Conservation (phyloP, 2,113 vertebrate genomes). For the Perca flavescens region DNA sequence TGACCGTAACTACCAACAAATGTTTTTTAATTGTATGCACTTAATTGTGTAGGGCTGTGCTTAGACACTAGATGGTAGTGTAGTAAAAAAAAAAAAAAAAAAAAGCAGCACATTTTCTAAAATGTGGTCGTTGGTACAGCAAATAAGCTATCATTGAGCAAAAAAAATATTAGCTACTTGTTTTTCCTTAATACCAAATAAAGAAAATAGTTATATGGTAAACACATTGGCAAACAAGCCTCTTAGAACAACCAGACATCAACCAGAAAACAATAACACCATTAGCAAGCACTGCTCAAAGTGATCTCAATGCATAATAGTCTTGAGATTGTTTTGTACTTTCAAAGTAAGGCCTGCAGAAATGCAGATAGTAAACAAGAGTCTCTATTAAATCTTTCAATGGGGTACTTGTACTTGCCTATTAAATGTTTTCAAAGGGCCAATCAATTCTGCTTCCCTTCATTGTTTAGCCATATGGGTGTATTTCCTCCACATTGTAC, state of each 20-base stretch:
- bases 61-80: not conserved
- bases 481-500: slow-evolving; percentile 75
- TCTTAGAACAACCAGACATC: slow-evolving; percentile 19
- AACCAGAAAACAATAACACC: slow-evolving; percentile 55
- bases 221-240: not conserved
- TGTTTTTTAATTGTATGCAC: not conserved
- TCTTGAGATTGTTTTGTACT: slow-evolving; percentile 48
- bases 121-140: not conserved
- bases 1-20: not conserved
- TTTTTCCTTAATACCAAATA: slow-evolving; percentile 5
- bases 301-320: slow-evolving; percentile 61
- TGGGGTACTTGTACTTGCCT: slow-evolving; percentile 28
- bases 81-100: slow-evolving; percentile 1
- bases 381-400: slow-evolving; percentile 41
- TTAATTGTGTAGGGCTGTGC: not conserved
- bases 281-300: slow-evolving; percentile 28
- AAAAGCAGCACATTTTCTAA: not conserved
- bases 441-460: slow-evolving; percentile 64
- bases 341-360: slow-evolving; percentile 50
- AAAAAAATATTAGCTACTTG: not conserved
- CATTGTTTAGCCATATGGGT: slow-evolving; percentile 65
- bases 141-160: not conserved
- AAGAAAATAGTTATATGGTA: not conserved
- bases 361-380: slow-evolving; percentile 38
- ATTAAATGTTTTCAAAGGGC: slow-evolving; percentile 57